Conservation (phyloP, 2,888 invertebrate species). For the Hemistola chrysoprasaria region DNA sequence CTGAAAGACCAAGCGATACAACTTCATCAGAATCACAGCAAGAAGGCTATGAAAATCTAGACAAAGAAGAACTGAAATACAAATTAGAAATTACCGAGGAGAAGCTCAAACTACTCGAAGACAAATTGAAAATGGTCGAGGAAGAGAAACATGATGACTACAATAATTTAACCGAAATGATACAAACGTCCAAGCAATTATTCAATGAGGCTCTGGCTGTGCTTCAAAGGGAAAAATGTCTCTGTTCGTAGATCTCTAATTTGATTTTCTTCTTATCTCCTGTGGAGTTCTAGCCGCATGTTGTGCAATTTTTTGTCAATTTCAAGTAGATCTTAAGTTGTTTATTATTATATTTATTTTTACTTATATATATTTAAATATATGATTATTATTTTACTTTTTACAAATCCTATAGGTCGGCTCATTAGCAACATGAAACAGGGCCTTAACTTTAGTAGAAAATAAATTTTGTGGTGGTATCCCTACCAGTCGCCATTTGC, state of each 20-base stretch:
- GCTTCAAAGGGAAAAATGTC: constrained; percentile 68
- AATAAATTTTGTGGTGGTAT: constrained; percentile 33
- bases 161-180: constrained; percentile 77
- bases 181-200: constrained; percentile 79
- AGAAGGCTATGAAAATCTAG: constrained; percentile 51
- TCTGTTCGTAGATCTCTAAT: constrained; percentile 50
- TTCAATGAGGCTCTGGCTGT: constrained; percentile 78
- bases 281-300: too few species aligned
- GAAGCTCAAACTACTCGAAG: constrained; percentile 84
- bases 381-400: neutral
- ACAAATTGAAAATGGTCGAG: constrained; percentile 83
- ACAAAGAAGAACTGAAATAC: constrained; percentile 67
- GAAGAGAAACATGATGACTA: constrained; percentile 84
- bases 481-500: constrained; percentile 71
- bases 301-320: too few species aligned
- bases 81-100: constrained; percentile 85
- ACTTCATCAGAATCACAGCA: constrained; percentile 48
- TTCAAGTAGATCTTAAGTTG: too few species aligned
- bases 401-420: too few species aligned
- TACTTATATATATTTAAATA: too few species aligned
- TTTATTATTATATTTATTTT: constrained; percentile 28
- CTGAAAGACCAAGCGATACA: constrained; percentile 53
- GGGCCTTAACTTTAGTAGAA: constrained; percentile 18
- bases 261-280: too few species aligned
- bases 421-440: constrained; percentile 5